Conservation (phyloP, 2,888 invertebrate species). For the Sialis fuliginosa region DNA sequence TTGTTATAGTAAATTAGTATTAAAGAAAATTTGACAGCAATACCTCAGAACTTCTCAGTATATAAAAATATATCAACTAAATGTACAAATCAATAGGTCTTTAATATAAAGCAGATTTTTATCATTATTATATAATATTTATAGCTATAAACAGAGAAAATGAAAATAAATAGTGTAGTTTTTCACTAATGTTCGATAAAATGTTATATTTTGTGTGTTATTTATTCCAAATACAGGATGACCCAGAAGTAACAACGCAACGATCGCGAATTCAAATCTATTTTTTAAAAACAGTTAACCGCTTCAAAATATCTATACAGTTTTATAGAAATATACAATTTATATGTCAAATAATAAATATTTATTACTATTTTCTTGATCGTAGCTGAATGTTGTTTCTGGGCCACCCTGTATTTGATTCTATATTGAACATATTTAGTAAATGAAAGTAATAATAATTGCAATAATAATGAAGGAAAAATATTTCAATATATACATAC, state of each 20-base stretch:
- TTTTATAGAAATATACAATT: too few relatives aligned
- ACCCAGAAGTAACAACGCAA: too few relatives aligned
- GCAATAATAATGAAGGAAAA: neutral
- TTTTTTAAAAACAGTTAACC: too few relatives aligned
- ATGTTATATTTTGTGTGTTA: too few relatives aligned
- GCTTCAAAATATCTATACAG: too few relatives aligned
- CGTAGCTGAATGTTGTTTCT: too few relatives aligned
- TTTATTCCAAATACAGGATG: too few relatives aligned
- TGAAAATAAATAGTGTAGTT: neutral
- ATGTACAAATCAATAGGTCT: constrained; percentile 4
- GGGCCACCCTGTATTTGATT: too few relatives aligned
- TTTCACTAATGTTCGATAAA: too few relatives aligned
- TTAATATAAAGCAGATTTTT: neutral
- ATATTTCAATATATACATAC: neutral
- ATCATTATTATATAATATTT: constrained; percentile 1
- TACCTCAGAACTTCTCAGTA: constrained; percentile 25
- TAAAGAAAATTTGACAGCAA: constrained; percentile 19
- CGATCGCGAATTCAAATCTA: too few relatives aligned
- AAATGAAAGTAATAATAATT: constrained; percentile 1
- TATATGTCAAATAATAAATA: too few relatives aligned
- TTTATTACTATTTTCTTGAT: too few relatives aligned
- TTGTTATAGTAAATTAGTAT: neutral
- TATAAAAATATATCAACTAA: constrained; percentile 7
- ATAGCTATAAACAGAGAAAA: neutral
- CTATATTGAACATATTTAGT: neutral